phyloP scores from a whole-genome alignment of 2,888 invertebrate species.

The Gerris lacustris region DNA sequence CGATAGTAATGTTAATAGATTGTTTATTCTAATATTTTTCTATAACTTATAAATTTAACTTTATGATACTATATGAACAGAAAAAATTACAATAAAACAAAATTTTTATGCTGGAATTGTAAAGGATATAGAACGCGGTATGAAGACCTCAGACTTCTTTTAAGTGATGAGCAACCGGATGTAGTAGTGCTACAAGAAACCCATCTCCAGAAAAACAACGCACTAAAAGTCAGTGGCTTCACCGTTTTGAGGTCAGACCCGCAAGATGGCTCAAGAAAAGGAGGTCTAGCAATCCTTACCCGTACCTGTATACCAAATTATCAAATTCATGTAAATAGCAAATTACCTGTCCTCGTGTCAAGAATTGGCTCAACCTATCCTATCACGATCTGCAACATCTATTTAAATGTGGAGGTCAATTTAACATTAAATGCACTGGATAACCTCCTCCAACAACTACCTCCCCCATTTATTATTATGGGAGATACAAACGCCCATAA shows the following conservation, averaged over 20 bases:
- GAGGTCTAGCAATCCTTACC: neutral
- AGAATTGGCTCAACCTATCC: neutral
- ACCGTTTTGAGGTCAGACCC: neutral
- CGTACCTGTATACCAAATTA: neutral
- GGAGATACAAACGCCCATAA: constrained; percentile 10
- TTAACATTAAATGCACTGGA: neutral
- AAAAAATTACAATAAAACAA: neutral
- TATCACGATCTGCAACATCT: constrained; percentile 7
- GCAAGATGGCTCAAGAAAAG: neutral
- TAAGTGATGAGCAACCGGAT: neutral
- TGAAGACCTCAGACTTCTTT: constrained; percentile 1
- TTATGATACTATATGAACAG: no score
- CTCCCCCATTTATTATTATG: neutral
- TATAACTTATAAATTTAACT: no score
- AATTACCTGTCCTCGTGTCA: neutral
- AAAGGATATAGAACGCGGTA: neutral
- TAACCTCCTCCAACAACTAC: constrained; percentile 1
- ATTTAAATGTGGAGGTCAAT: neutral
- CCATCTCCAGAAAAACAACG: neutral
- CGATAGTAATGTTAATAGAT: no score
- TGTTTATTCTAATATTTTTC: no score
- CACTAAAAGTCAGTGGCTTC: neutral
- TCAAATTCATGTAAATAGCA: neutral
- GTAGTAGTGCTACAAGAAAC: constrained; percentile 4
- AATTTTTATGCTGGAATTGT: neutral